Percentiles rank a stretch among this genome's conserved stretches.
Conservation (phyloP, 2,888 invertebrate genomes). For the Physocephala rufipes region DNA sequence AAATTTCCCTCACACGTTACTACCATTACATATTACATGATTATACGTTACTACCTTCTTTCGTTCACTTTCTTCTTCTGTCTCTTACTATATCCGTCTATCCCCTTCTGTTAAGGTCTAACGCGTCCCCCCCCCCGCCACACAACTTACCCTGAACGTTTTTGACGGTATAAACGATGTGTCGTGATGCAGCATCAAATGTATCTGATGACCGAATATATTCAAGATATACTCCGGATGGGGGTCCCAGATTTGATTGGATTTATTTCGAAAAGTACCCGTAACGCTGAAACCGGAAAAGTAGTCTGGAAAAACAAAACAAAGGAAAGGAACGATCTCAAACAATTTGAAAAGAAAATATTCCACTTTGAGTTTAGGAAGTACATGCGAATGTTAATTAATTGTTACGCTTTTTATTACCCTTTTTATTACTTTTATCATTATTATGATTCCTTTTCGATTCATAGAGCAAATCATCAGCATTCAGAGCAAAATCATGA, state of each 20-base stretch:
- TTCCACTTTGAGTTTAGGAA: neutral
- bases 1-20: too few relatives aligned
- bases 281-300: constrained; percentile 69
- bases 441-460: constrained; percentile 59
- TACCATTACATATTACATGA: too few relatives aligned
- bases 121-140: too few relatives aligned
- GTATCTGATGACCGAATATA: constrained; percentile 69
- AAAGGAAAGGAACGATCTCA: neutral
- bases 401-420: too few relatives aligned
- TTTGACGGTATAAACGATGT: constrained; percentile 59
- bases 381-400: too few relatives aligned
- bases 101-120: too few relatives aligned
- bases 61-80: too few relatives aligned
- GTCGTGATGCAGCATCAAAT: constrained; percentile 62
- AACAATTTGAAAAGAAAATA: neutral
- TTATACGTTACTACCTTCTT: too few relatives aligned
- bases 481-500: constrained; percentile 68
- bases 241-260: constrained; percentile 75
- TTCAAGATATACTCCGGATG: constrained; percentile 76
- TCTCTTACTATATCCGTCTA: neutral
- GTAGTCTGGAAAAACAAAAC: constrained; percentile 49
- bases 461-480: constrained; percentile 70
- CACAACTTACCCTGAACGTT: constrained; percentile 57
- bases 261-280: constrained; percentile 73
- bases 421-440: constrained; percentile 47